These are phyloP conservation scores for Drosophila mimica DNA, from an alignment of 2,888 invertebrate species.

Conservation along the genomic window DNA sequence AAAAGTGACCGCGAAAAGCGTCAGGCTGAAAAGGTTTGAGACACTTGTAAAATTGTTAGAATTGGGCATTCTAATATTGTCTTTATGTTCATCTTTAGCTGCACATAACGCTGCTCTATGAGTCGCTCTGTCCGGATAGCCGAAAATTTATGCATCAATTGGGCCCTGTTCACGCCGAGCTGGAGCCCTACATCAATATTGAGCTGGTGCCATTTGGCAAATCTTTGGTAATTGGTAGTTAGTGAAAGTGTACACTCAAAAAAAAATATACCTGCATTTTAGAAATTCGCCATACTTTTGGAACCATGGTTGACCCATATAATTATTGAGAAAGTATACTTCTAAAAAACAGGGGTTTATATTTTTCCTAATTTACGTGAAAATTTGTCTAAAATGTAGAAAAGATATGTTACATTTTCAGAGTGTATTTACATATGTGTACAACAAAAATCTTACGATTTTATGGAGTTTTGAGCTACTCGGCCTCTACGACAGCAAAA, in stretches of 20 bases:
- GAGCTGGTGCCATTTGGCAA: constrained; percentile 89
- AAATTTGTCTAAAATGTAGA: background rate
- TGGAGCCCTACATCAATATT: constrained; percentile 86
- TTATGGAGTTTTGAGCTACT: background rate
- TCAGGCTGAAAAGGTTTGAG: constrained; percentile 51
- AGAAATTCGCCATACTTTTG: background rate
- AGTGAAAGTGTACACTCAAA: background rate
- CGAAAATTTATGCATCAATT: constrained; percentile 86
- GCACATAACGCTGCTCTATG: constrained; percentile 87
- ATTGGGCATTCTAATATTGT: background rate
- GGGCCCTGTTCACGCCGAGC: constrained; percentile 85
- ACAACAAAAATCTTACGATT: background rate
- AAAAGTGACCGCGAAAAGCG: constrained; percentile 38
- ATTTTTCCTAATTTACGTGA: background rate
- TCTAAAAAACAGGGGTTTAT: background rate
- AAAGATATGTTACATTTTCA: background rate
- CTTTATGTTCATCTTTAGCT: constrained; percentile 75
- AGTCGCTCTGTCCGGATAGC: constrained; percentile 88
- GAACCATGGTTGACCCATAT: background rate
- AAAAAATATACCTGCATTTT: background rate
- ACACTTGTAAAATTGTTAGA: background rate
- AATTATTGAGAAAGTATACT: background rate
- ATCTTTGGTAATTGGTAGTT: constrained; percentile 86
- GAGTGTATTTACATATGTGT: too few species aligned
- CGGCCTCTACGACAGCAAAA: too few species aligned